Evolutionary conservation across 2,113 vertebrate species (phyloP).

Genomic region (Myotis brandtii): DNA sequence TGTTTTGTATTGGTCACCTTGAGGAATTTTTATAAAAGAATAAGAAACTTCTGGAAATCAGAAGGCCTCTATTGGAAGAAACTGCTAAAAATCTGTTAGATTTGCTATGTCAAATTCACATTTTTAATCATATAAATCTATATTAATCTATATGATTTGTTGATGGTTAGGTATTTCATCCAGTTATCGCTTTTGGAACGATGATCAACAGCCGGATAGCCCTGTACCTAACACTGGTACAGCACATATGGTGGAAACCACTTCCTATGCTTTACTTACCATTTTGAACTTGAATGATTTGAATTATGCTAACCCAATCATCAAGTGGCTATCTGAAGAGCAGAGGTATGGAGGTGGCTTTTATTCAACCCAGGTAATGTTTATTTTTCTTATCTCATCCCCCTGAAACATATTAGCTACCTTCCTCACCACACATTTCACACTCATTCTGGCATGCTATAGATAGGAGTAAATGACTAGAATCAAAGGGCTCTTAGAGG

Average conservation of each 20-base stretch:
- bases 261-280: constrained; percentile 91
- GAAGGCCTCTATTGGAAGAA: background rate
- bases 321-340: constrained; percentile 94
- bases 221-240: constrained; percentile 83
- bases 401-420: background rate
- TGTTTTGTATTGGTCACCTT: background rate
- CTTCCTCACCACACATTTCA: background rate
- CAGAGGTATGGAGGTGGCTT: constrained; percentile 93
- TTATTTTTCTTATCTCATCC: background rate
- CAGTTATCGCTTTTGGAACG: constrained; percentile 92
- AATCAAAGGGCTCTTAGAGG: background rate
- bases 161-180: constrained; percentile 86
- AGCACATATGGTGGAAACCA: constrained; percentile 92
- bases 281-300: constrained; percentile 86
- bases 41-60: background rate
- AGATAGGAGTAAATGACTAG: background rate
- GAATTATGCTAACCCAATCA: constrained; percentile 89
- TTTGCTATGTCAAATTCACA: background rate
- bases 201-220: constrained; percentile 72
- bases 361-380: constrained; percentile 91
- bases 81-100: background rate
- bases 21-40: constrained; percentile 19
- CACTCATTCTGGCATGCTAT: background rate
- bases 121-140: constrained; percentile 16
- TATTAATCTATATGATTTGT: background rate